A percentile compares a stretch with the other conserved stretches of the same genome.
phyloP scores from a whole-genome alignment of 1,140 invertebrate genomes.

The Temnothorax curvispinosus region DNA sequence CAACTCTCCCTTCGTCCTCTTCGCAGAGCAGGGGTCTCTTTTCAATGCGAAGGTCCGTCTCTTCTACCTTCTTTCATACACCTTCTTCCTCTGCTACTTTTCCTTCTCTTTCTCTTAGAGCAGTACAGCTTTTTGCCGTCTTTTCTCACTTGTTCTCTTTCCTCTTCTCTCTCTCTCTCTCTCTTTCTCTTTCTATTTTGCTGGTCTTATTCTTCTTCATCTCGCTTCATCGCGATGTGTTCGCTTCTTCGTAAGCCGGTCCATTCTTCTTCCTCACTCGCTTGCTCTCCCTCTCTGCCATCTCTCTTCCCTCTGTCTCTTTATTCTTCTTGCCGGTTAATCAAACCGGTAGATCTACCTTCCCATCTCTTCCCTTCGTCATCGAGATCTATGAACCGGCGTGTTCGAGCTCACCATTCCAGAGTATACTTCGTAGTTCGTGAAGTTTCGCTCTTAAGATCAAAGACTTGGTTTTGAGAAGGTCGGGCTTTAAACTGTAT shows the following conservation, averaged over 20 bases:
- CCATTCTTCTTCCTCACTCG: constrained; percentile 50
- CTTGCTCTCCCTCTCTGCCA: constrained; percentile 18
- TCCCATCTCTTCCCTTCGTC: constrained; percentile 62
- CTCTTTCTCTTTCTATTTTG: constrained; percentile 45
- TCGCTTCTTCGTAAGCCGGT: constrained; percentile 36
- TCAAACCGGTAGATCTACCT: constrained; percentile 77
- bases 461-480: constrained; percentile 47
- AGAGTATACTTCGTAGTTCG: constrained; percentile 27
- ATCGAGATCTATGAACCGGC: constrained; percentile 64
- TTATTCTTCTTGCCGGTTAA: constrained; percentile 70
- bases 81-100: constrained; percentile 35
- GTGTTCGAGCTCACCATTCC: constrained; percentile 70
- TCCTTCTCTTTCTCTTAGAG: constrained; percentile 41
- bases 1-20: constrained; percentile 28
- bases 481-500: constrained; percentile 32
- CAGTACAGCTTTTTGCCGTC: constrained; percentile 44
- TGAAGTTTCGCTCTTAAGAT: constrained; percentile 54
- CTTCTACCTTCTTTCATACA: constrained; percentile 41
- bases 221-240: constrained; percentile 60
- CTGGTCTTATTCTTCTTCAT: constrained; percentile 67
- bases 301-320: constrained; percentile 26
- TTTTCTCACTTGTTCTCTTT: constrained; percentile 28
- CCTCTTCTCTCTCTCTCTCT: constrained; percentile 1
- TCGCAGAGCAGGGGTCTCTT: not conserved
- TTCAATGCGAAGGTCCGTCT: constrained; percentile 4